Conservation (phyloP, 1,140 invertebrate genomes). For the Drosophila obscura region DNA sequence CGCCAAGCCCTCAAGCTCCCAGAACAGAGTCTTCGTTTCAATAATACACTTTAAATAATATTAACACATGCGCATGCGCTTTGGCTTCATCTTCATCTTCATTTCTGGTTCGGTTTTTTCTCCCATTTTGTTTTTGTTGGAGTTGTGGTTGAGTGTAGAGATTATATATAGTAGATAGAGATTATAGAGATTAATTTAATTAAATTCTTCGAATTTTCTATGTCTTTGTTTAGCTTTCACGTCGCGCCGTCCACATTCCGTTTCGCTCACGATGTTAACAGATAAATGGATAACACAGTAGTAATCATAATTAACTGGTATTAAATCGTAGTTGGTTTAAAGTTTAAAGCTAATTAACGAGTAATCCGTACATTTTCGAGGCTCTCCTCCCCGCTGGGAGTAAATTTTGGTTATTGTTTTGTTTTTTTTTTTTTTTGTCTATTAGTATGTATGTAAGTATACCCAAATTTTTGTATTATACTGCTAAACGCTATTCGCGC, state of each 20-base stretch:
- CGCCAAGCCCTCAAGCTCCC: conserved; percentile 58
- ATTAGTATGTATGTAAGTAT: conserved; percentile 3
- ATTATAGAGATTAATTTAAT: conserved; percentile 62
- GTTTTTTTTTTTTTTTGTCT: no score
- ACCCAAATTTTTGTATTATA: conserved; percentile 31
- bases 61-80: conserved; percentile 77
- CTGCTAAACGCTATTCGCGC: conserved; percentile 84
- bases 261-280: conserved; percentile 41
- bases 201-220: conserved; percentile 83
- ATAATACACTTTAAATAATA: conserved; percentile 50
- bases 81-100: conserved; percentile 38
- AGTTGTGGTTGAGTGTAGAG: conserved; percentile 5
- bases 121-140: no score
- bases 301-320: conserved; percentile 15
- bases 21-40: conserved; percentile 38
- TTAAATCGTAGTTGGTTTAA: conserved; percentile 34
- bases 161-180: conserved; percentile 13
- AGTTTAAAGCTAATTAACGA: conserved; percentile 44
- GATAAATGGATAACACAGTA: conserved; percentile 30
- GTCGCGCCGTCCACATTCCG: conserved; percentile 29
- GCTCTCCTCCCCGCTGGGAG: no score
- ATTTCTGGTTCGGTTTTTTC: conserved; percentile 38
- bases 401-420: neutral
- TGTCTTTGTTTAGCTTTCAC: conserved; percentile 81
- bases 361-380: conserved; percentile 4